phyloP scores from a whole-genome alignment of 2,888 invertebrate genomes.

The Drosophila pseudotakahashii region DNA sequence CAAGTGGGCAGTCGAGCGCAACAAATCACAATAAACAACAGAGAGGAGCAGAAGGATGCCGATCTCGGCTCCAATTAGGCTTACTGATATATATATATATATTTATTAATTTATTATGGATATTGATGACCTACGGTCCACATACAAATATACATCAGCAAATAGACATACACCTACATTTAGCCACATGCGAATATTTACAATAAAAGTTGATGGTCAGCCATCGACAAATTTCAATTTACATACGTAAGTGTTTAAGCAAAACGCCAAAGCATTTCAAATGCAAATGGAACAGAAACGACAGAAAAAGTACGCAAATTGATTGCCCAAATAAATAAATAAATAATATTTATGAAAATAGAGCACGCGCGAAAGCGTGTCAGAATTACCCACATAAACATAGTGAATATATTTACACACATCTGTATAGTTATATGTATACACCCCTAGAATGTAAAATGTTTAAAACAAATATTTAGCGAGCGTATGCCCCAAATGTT shows the following conservation, averaged over 20 bases:
- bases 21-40: conserved; percentile 42
- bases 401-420: conserved; percentile 32
- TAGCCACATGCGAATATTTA: conserved; percentile 42
- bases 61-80: conserved; percentile 46
- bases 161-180: conserved; percentile 24
- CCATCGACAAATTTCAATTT: conserved; percentile 56
- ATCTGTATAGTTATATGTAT: conserved; percentile 35
- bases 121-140: conserved; percentile 58
- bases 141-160: conserved; percentile 19
- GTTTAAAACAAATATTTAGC: conserved; percentile 54
- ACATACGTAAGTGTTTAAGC: conserved; percentile 73
- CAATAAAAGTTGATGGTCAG: conserved; percentile 26
- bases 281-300: conserved; percentile 53
- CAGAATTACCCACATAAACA: conserved; percentile 39
- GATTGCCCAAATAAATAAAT: conserved; percentile 52
- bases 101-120: conserved; percentile 63
- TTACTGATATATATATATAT: conserved; percentile 43
- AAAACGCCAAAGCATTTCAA: conserved; percentile 73
- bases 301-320: conserved; percentile 38
- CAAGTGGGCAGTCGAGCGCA: conserved; percentile 31
- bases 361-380: conserved; percentile 44
- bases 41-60: not conserved
- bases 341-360: conserved; percentile 58
- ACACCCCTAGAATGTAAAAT: conserved; percentile 46
- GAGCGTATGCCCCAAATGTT: conserved; percentile 43